Evolutionary conservation across 2,797 vertebrate genomes (phyloP).

Genomic region (Cercopithecus diana): DNA sequence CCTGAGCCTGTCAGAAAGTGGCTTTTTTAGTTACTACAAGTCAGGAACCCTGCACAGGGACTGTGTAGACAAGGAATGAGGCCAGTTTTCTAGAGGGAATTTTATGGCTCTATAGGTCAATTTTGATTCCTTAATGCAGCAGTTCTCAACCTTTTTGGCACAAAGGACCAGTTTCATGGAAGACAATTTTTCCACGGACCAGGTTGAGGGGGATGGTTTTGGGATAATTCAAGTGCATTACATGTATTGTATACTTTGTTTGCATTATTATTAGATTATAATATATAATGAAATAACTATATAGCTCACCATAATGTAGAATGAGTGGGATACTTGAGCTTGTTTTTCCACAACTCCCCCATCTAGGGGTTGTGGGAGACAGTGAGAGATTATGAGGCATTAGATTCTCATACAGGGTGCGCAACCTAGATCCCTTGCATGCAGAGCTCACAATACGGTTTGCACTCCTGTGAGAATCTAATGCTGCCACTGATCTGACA

Average conservation of each 20-base stretch:
- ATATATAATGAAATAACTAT: not conserved
- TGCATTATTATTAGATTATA: not conserved
- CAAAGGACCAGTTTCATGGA: not conserved
- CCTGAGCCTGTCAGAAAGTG: not conserved
- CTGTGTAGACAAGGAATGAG: not conserved
- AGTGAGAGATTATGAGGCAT: not conserved
- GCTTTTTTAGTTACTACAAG: not conserved
- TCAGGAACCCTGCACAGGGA: not conserved
- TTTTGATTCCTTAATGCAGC: not conserved
- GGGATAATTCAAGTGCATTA: not conserved
- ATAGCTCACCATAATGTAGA: not conserved
- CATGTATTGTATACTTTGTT: not conserved
- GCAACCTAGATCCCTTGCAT: not conserved
- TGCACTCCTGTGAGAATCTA: not conserved
- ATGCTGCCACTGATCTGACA: not conserved
- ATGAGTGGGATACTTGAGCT: not conserved
- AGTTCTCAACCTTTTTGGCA: not conserved
- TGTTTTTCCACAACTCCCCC: not conserved
- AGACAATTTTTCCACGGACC: not conserved
- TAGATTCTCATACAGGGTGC: not conserved
- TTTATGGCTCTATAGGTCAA: not conserved
- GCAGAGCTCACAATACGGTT: not conserved
- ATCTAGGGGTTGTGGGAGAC: not conserved
- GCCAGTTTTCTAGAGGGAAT: not conserved
- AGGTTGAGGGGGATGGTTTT: not conserved